Percentiles rank a stretch among this genome's conserved stretches.
These are phyloP conservation scores for Gallinago paraguaiae DNA, from an alignment of 2,113 vertebrate species.

Conservation along the genomic window DNA sequence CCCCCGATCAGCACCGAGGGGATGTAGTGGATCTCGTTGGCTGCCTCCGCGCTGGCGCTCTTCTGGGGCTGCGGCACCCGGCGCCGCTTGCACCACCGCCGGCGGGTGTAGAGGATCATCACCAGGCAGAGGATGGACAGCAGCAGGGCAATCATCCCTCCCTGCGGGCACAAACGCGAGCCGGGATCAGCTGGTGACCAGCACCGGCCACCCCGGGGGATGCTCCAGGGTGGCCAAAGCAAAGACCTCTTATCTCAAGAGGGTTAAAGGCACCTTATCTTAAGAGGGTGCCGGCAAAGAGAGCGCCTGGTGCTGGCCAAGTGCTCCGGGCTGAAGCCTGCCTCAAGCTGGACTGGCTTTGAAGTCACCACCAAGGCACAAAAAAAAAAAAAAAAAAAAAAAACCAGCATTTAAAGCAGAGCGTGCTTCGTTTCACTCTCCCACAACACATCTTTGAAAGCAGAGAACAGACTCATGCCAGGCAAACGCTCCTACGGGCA, in stretches of 20 bases:
- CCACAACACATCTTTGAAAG: neutral
- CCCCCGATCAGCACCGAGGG: constrained; percentile 95
- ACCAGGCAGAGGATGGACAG: constrained; percentile 95
- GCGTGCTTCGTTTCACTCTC: neutral
- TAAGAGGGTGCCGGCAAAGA: neutral
- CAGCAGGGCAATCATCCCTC: constrained; percentile 96
- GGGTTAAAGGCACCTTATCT: too few species aligned
- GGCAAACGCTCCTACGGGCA: neutral
- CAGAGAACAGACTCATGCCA: constrained; percentile 9
- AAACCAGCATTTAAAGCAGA: neutral
- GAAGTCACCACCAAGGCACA: neutral
- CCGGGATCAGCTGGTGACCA: accelerated
- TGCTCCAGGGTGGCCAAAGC: neutral
- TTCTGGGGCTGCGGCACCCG: constrained; percentile 98
- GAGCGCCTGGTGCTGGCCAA: neutral
- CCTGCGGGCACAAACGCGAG: constrained; percentile 70
- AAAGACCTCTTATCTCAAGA: neutral
- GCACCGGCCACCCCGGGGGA: accelerated
- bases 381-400: constrained; percentile 40
- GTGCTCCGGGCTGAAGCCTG: neutral
- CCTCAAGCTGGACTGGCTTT: neutral
- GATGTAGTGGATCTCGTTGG: constrained; percentile 99
- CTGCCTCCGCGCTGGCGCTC: constrained; percentile 94
- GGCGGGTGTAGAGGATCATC: constrained; percentile 94
- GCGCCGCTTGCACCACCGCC: constrained; percentile 96